These are phyloP conservation scores for Cremastobaeus sp. DNA, from an alignment of 2,888 invertebrate species.

Conservation along the genomic window DNA sequence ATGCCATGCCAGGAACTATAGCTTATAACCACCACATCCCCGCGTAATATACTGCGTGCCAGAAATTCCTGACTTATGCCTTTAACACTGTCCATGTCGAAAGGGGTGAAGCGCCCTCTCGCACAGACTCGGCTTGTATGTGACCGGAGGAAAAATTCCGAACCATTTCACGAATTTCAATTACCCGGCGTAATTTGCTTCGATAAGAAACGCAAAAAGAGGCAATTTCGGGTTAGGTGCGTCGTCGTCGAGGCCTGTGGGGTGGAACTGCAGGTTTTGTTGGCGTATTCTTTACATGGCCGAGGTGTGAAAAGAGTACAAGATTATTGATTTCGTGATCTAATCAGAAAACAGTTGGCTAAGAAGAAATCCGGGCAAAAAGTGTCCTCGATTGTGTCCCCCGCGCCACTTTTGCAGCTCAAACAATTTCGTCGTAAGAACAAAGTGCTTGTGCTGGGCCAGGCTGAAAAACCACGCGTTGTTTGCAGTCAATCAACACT, in stretches of 20 bases:
- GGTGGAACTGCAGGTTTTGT: too few species aligned
- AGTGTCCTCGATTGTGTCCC: conserved; percentile 43
- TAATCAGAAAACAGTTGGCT: conserved; percentile 11
- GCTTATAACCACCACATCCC: conserved; percentile 76
- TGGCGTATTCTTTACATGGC: too few species aligned
- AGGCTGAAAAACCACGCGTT: conserved; percentile 66
- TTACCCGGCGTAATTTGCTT: conserved; percentile 21
- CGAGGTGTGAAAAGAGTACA: too few species aligned
- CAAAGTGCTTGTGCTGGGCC: conserved; percentile 53
- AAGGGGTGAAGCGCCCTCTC: conserved; percentile 74
- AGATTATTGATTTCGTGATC: conserved; percentile 1
- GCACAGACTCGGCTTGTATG: conserved; percentile 10
- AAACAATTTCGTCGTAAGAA: conserved; percentile 57
- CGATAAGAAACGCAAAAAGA: not conserved
- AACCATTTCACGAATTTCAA: conserved; percentile 47
- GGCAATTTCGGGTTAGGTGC: too few species aligned
- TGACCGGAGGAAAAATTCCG: conserved; percentile 28
- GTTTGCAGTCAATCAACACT: conserved; percentile 77
- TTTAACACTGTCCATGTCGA: conserved; percentile 69
- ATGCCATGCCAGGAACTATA: conserved; percentile 72
- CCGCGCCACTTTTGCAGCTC: conserved; percentile 43
- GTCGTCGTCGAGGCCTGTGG: too few species aligned
- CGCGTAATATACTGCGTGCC: conserved; percentile 77
- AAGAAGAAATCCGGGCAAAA: conserved; percentile 25
- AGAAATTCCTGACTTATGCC: conserved; percentile 77